A percentile compares a stretch with the other conserved stretches of the same genome.
phyloP scores from a whole-genome alignment of 1,140 invertebrate genomes.

The Epicauta chinensis region DNA sequence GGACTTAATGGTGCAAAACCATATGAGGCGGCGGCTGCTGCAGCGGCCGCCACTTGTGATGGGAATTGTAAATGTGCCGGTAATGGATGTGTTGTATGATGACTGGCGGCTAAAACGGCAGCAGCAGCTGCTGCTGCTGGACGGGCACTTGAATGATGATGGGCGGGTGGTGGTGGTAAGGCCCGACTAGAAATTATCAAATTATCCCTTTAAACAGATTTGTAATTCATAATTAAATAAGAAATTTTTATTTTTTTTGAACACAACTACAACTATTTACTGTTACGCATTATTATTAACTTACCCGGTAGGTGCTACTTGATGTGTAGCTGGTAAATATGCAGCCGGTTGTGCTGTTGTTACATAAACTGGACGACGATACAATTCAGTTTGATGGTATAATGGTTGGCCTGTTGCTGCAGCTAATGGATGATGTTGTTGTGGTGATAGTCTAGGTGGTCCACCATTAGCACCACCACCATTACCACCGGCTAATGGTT shows the following conservation, averaged over 20 bases:
- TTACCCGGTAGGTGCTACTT: constrained; percentile 47
- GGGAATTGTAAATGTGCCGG: constrained; percentile 80
- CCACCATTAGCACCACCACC: too few relatives aligned
- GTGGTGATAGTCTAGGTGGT: constrained; percentile 44
- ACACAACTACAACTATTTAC: too few relatives aligned
- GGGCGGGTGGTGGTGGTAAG: constrained; percentile 74
- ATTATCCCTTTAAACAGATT: not conserved
- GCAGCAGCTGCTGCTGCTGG: too few relatives aligned
- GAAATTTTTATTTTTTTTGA: too few relatives aligned
- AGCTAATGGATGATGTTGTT: constrained; percentile 45
- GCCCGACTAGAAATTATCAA: constrained; percentile 51
- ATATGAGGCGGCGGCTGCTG: constrained; percentile 51
- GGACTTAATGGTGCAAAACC: constrained; percentile 66
- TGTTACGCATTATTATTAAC: constrained; percentile 16
- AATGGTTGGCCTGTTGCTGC: constrained; percentile 49
- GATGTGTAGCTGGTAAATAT: constrained; percentile 48
- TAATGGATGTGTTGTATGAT: constrained; percentile 63
- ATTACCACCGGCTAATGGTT: constrained; percentile 43
- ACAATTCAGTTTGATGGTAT: constrained; percentile 51
- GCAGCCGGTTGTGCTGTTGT: constrained; percentile 51
- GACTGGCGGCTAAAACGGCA: constrained; percentile 56
- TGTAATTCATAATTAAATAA: too few relatives aligned
- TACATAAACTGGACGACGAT: constrained; percentile 57
- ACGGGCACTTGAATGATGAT: constrained; percentile 77
- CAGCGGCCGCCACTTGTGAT: constrained; percentile 49